Evolutionary conservation across 2,797 vertebrate genomes (phyloP), one percentile per base, ranked within the genome.

Genomic region (Alosa sapidissima): DNA sequence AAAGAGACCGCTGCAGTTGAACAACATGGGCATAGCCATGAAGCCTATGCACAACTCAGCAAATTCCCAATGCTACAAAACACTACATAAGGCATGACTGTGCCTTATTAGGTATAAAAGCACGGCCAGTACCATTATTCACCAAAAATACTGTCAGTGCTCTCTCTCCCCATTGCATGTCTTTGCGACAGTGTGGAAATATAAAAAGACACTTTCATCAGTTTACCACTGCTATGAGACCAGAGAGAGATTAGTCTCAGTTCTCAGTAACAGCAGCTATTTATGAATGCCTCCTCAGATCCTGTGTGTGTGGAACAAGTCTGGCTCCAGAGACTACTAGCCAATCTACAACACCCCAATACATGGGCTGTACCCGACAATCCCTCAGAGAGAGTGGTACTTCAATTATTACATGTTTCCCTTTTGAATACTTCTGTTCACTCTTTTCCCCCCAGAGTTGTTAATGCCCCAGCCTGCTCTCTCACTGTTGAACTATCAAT

Each of bases 401-500:
- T 89, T 85, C 88, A 89, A 86, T 84, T 83, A 82, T 62, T 81
- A 82, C 55, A n/a, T n/a, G 82, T 89, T 87, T 11, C 65, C 5
- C 65, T 9, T 68, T 68, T 68, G 60, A 65, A 24, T 6, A 24
- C 45, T 81, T 51, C 58, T 36, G 60, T 84, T 90, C 89, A 88
- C 90, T 90, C 85, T 87, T 86, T 41, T 13, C 62, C 24, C 60
- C 84, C 55, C 9, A 54, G 72, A 48, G 65, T 86, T 81, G 85
- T 78, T 83, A 81, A 82, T 55, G 45, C 60, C 45, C 49, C 85
- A 58, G 84, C 72, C 82, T 41, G n/a, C 36, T 81, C 54, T 81
- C 54, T 82, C 54, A 54, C 49, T 85, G 83, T 84, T 87, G 85
- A 90, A 90, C 86, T 88, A 89, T 87, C 88, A 89, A 87, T 91